These are phyloP conservation scores for Chrysina gloriosa DNA, from an alignment of 2,888 invertebrate genomes.

Conservation along the genomic window DNA sequence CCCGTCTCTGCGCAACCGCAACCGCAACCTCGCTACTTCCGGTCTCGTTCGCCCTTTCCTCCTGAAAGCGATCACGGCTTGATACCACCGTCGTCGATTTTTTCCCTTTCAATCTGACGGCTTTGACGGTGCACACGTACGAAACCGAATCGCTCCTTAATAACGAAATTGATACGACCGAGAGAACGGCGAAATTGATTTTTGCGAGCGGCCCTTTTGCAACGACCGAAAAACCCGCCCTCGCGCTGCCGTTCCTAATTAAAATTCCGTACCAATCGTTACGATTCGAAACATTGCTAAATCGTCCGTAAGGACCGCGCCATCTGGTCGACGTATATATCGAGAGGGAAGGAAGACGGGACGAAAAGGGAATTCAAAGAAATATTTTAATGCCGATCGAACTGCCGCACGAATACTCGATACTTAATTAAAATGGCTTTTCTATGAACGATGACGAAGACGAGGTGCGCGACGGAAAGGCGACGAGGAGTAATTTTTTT, in stretches of 20 bases:
- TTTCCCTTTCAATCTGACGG: neutral
- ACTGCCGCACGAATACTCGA: neutral
- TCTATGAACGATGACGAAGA: neutral
- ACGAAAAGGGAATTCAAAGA: neutral
- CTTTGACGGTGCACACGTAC: neutral
- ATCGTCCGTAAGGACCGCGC: constrained; percentile 23
- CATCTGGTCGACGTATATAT: neutral
- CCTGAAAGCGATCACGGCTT: neutral
- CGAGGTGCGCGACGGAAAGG: neutral
- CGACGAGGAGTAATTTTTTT: neutral
- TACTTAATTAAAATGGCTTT: constrained; percentile 32
- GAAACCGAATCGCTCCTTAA: neutral
- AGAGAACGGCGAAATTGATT: neutral
- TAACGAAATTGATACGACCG: neutral
- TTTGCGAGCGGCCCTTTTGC: neutral
- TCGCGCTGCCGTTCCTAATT: constrained; percentile 11
- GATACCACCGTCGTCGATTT: too few species aligned
- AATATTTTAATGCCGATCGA: constrained; percentile 10
- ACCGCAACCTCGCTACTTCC: neutral
- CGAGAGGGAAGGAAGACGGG: neutral
- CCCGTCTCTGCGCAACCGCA: neutral
- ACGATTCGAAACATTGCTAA: constrained; percentile 29
- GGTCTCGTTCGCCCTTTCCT: neutral
- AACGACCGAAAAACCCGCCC: neutral
- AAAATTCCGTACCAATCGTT: constrained; percentile 31